A percentile compares a stretch with the other conserved stretches of the same genome.
Conservation (phyloP, 2,797 vertebrate genomes). For the Dicrostonyx torquatus region DNA sequence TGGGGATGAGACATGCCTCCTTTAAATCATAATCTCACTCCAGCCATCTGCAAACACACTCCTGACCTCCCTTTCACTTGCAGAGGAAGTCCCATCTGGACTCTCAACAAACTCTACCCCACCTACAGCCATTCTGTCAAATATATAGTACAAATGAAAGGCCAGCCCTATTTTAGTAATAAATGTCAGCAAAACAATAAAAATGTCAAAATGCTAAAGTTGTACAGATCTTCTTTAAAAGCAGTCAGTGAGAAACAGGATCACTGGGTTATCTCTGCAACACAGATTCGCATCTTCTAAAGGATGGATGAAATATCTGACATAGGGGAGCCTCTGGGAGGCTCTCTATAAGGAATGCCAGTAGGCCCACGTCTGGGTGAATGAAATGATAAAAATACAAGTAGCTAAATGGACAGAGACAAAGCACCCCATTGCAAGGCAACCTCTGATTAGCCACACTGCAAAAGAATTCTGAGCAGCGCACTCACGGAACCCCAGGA, state of each 20-base stretch:
- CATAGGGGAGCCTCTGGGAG: background rate
- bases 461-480: background rate
- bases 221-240: constrained; percentile 74
- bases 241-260: constrained; percentile 40
- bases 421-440: background rate
- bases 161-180: background rate
- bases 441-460: background rate
- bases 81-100: background rate
- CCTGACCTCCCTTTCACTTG: background rate
- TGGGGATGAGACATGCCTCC: background rate
- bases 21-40: constrained; percentile 28
- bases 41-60: constrained; percentile 28
- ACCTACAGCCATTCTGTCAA: background rate
- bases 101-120: background rate
- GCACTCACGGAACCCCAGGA: constrained; percentile 1
- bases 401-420: background rate
- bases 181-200: background rate
- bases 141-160: background rate
- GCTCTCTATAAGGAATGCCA: background rate
- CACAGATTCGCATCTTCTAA: constrained; percentile 56
- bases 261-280: constrained; percentile 53
- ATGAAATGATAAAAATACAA: background rate
- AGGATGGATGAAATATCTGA: constrained; percentile 49
- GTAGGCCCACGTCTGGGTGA: background rate
- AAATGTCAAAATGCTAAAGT: background rate